Evolutionary conservation across 2,113 vertebrate species (phyloP), one percentile per base, ranked within the genome.

Genomic region (Delphinus delphis): DNA sequence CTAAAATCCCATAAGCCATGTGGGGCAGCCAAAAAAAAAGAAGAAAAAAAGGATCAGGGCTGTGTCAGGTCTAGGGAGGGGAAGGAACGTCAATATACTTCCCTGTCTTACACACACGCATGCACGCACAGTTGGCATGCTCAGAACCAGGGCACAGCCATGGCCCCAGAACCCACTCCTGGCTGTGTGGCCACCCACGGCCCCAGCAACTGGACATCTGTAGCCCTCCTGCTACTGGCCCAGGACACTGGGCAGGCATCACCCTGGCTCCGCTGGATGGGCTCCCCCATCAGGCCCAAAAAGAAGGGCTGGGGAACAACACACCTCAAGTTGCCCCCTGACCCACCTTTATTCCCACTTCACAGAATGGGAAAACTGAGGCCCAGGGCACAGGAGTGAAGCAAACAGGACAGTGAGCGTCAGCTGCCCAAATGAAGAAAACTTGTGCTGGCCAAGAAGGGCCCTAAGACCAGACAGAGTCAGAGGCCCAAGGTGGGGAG

Each of bases 281-380:
- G 76, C 53, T 41, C 53, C 3, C 63, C 31, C 12, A 13, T 25
- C 65, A 70, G 28, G 18, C 23, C 28, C 23, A 6, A 33, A 60
- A 58, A 70, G 41, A 36, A n/a, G n/a, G 58, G 33, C 25, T 60
- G 18, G 47, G 58, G 81, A 80, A 63, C 14, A 63, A 50, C 38
- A 50, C 0, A 17, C 36, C 41, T 67, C 73, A 81, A 23, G 79
- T 4, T 36, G 17, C 50, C 67, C 93, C 58, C n/a, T 8, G 53
- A 36, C 15, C 41, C 33, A 33, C 9, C 18, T 36, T 36, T 36
- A 36, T 25, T 60, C 85, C 73, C 88, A 50, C 50, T 71, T 92
- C 82, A 73, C 41, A 74, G 91, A 80, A 44, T 47, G 41, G 47
- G 50, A 96, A 79, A 94, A 71, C 63, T 10, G 26, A 94, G 94